Base-by-base conservation (phyloP, 2,888 invertebrate genomes). In the Acrocera orbiculus region DNA sequence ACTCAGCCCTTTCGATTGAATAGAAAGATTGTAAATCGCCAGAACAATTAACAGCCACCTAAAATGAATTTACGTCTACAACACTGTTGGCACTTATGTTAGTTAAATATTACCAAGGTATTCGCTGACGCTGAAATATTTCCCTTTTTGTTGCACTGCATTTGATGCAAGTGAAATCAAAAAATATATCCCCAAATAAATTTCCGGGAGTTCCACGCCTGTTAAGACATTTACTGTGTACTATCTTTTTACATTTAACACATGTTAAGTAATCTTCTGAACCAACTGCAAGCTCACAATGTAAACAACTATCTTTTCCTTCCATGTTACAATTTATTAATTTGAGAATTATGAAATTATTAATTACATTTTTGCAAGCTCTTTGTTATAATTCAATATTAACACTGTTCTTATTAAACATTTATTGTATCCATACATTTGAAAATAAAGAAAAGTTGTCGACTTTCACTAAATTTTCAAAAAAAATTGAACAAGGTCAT, bases 31-130 rank as follows among this genome's bases (percentile, higher is more conserved):
- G 49, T 82, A 76, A n/a, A 87, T 54, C 0, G 78, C 68, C 40
- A 87, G 51, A 19, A 76, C 64, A 5, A 86, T 68, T 2, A 77
- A 71, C 51, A 76, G 73, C 1, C 81, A 66, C 81, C 78, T 78
- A 54, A 3, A 58, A 53, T 45, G 32, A 8, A 31, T 34, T 30
- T 27, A 25, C 25, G n/a, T 3, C 8, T 15, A 10, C 10, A 13
- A 15, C 4, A 13, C 4, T 20, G 4, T 4, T 8, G 16, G 2
- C 23, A 11, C 27, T 30, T 14, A 16, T 30, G 11, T 13, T 14
- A 7, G n/a, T 24, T 8, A 15, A 4, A 16, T 41, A 53, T 56
- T 55, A 73, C 79, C 82, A 83, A 4, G 77, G 70, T 50, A 81
- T 66, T 48, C 69, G 74, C 32, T 71, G 72, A 6, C 82, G 63